These are phyloP conservation scores for Synergus itoensis DNA, from an alignment of 2,888 invertebrate genomes.

Conservation along the genomic window DNA sequence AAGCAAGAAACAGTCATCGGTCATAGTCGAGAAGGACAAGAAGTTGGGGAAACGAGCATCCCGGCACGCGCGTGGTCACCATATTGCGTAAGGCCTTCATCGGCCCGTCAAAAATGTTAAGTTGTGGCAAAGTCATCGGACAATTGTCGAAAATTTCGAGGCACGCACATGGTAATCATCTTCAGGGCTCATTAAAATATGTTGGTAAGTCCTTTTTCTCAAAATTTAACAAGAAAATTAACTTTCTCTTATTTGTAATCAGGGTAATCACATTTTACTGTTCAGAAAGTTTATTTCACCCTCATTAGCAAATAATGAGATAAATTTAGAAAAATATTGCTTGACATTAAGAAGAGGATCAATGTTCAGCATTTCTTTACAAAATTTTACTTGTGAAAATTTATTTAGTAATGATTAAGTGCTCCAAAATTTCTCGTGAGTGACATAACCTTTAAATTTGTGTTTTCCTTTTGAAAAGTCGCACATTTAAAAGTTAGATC, in stretches of 20 bases:
- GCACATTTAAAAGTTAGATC: background rate
- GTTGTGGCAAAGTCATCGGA: conserved; percentile 70
- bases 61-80: conserved; percentile 59
- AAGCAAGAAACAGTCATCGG: conserved; percentile 26
- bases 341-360: background rate
- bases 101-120: conserved; percentile 71
- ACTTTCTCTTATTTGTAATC: background rate
- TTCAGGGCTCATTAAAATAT: conserved; percentile 62
- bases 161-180: conserved; percentile 61
- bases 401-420: background rate
- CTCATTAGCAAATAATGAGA: background rate
- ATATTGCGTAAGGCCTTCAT: conserved; percentile 68
- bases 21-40: conserved; percentile 4
- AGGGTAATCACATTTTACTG: background rate
- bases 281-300: background rate
- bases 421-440: background rate
- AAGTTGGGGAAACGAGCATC: conserved; percentile 25
- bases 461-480: background rate
- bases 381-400: background rate
- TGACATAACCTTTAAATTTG: conserved; percentile 41
- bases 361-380: background rate
- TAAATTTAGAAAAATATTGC: background rate
- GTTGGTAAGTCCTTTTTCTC: conserved; percentile 60
- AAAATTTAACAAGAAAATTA: background rate
- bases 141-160: conserved; percentile 71